Conservation (phyloP, 2,888 invertebrate species). For the Ormyrus labotus region DNA sequence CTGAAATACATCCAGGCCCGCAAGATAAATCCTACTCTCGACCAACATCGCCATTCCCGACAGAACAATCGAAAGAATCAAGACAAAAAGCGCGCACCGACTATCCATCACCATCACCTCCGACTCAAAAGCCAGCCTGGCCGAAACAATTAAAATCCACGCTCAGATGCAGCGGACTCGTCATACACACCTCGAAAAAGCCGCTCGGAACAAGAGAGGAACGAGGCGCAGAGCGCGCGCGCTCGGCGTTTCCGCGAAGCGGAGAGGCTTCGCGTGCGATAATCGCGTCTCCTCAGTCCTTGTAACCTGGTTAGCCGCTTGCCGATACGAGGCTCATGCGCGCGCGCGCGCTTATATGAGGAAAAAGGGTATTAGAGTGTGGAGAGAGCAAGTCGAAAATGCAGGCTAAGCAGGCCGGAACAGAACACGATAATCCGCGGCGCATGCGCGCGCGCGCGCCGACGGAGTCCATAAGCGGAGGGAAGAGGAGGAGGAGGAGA, state of each 20-base stretch:
- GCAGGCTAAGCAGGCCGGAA: slow-evolving; percentile 74
- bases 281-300: slow-evolving; percentile 29
- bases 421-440: slow-evolving; percentile 66
- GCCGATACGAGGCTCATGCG: neutral
- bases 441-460: slow-evolving; percentile 56
- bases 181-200: too few relatives aligned
- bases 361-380: slow-evolving; percentile 71
- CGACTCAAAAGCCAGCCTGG: too few relatives aligned
- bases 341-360: neutral
- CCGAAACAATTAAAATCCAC: too few relatives aligned
- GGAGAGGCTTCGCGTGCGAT: slow-evolving; percentile 16
- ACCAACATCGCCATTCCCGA: too few relatives aligned
- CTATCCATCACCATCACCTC: too few relatives aligned
- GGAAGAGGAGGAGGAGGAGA: neutral
- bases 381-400: slow-evolving; percentile 66
- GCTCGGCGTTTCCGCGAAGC: slow-evolving; percentile 26
- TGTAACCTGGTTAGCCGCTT: slow-evolving; percentile 51
- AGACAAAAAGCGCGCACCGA: too few relatives aligned
- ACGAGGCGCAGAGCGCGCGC: too few relatives aligned
- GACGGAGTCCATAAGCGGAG: neutral
- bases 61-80: too few relatives aligned
- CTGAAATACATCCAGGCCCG: too few relatives aligned
- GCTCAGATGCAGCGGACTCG: too few relatives aligned
- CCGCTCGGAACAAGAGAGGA: too few relatives aligned
- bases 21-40: too few relatives aligned